These are phyloP conservation scores for Gallinago jamesoni DNA, from an alignment of 2,113 vertebrate genomes.

Conservation along the genomic window DNA sequence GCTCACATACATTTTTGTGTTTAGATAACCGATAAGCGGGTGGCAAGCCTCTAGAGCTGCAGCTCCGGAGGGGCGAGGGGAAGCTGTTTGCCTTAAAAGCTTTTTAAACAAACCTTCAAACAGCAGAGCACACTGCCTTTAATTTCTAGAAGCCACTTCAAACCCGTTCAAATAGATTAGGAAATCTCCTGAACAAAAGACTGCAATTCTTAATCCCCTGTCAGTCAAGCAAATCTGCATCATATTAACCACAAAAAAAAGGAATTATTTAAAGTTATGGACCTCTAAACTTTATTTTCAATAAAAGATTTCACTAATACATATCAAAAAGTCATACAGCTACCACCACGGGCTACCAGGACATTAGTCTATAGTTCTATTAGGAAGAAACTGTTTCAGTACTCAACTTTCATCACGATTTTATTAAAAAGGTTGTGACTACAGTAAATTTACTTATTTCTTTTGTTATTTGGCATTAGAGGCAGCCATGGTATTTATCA, in stretches of 20 bases:
- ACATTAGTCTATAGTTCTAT: not conserved
- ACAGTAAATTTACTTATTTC: not conserved
- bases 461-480: not conserved
- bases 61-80: not conserved
- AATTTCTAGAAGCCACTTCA: not conserved
- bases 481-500: conserved; percentile 16
- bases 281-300: not conserved
- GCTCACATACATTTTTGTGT: not conserved
- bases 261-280: not conserved
- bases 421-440: not conserved
- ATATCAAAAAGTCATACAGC: not conserved
- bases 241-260: not conserved
- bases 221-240: not conserved
- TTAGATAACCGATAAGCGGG: not conserved
- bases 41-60: not conserved
- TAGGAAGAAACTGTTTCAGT: not conserved
- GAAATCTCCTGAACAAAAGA: not conserved
- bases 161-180: not conserved
- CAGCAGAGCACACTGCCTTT: not conserved
- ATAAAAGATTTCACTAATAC: not conserved
- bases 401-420: not conserved
- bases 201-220: not conserved
- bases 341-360: not conserved
- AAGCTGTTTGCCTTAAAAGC: not conserved
- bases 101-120: not conserved